Evolutionary conservation across 1,140 invertebrate species (phyloP).

Genomic region (Bathynomus jamesi): DNA sequence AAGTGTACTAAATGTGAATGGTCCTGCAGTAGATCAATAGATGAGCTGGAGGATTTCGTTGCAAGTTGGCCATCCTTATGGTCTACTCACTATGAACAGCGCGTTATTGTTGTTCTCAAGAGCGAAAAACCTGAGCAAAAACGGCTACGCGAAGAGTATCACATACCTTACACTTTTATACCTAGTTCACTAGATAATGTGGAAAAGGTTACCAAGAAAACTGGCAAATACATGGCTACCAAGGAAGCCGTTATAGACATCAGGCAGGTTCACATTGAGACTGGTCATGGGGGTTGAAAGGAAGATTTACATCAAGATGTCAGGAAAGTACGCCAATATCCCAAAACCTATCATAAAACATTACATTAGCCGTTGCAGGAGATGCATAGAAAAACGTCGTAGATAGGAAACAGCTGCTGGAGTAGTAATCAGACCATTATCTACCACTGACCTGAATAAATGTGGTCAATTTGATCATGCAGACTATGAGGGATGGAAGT

Average conservation of each 20-base stretch:
- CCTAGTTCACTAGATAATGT: neutral
- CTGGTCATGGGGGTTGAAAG: neutral
- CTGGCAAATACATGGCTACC: neutral
- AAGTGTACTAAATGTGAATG: too few relatives aligned
- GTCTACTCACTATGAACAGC: neutral
- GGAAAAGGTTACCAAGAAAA: neutral
- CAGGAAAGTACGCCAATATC: neutral
- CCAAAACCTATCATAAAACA: neutral
- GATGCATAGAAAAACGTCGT: neutral
- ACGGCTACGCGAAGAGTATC: too few relatives aligned
- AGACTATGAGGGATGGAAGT: neutral
- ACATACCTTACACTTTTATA: neutral
- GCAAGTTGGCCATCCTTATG: neutral
- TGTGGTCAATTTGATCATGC: neutral
- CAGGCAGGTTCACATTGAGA: neutral
- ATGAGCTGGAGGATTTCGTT: neutral
- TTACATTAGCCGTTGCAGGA: neutral
- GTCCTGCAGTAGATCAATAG: neutral
- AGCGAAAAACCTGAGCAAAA: neutral
- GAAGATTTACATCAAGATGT: neutral
- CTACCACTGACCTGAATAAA: neutral
- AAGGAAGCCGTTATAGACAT: neutral
- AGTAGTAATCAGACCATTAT: too few relatives aligned
- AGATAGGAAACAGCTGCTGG: neutral
- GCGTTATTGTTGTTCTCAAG: too few relatives aligned